Base-by-base conservation (phyloP, 2,113 vertebrate genomes). In the Odocoileus hemionus region DNA sequence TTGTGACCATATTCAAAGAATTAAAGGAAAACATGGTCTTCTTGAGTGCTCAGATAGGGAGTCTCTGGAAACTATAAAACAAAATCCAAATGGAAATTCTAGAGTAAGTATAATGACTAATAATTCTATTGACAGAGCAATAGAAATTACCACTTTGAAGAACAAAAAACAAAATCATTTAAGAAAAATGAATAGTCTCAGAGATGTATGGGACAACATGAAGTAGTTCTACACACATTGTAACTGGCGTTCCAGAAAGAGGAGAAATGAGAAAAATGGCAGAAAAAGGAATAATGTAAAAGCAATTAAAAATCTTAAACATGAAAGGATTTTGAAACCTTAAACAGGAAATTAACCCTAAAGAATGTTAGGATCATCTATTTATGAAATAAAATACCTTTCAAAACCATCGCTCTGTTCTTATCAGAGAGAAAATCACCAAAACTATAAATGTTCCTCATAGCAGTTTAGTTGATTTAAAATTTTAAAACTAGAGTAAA, bases 251-350 rank as follows among this genome's bases (percentile, higher is more conserved):
- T 54, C 91, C 25, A 89, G n/a, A n/a, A 91, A n/a, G 47, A 86
- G 25, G 58, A 19, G 30, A 92, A 70, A 58, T 85, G 19, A 70
- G 74, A 60, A 93, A 93, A 93, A 89, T 36, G 45, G 36, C n/a
- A 89, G 54, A 74, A 89, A 92, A 89, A 64, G 19, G 80, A 92
- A 78, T 76, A 74, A 94, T 50, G 17, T 60, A 92, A 84, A 88
- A 84, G 54, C 76, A 89, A 88, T 87, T 54, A 86, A 95, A 89
- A 92, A n/a, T 57, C 39, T 95, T 67, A 89, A 86, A 16, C n/a
- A 19, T 30, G 36, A 93, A 84, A 87, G 43, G 60, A 89, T 47
- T 70, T 52, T 84, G 23, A 82, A 60, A 92, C 14, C 79, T 94
- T 60, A 88, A 89, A 94, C 25, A 94, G 89, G 79, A 47, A 80